These are phyloP conservation scores for Channallabes apus DNA, from an alignment of 2,797 vertebrate genomes.

Conservation along the genomic window DNA sequence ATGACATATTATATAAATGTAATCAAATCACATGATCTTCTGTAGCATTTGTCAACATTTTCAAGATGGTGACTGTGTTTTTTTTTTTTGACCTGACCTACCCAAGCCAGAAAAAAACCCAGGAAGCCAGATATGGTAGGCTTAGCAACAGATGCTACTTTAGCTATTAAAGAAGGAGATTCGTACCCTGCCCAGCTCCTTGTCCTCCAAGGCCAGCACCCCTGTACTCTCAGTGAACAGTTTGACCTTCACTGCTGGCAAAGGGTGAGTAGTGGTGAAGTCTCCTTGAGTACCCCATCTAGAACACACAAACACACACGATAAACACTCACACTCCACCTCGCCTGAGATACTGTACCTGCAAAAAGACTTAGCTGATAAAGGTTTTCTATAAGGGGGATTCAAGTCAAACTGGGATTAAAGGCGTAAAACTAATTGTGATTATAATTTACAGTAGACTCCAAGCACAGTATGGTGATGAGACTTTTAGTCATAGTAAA, in stretches of 20 bases:
- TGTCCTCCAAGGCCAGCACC: slow-evolving; percentile 97
- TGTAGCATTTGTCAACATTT: background rate
- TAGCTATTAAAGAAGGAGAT: background rate
- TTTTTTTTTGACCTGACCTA: background rate
- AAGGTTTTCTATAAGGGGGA: background rate
- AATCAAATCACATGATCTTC: background rate
- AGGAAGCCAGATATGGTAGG: background rate
- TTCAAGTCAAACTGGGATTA: too few species aligned
- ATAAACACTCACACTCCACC: background rate
- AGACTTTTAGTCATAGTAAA: too few species aligned
- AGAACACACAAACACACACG: slow-evolving; percentile 60
- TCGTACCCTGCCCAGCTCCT: slow-evolving; percentile 95
- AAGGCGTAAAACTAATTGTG: too few species aligned
- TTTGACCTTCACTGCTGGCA: slow-evolving; percentile 98
- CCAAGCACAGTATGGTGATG: too few species aligned
- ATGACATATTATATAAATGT: background rate
- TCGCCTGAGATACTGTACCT: background rate
- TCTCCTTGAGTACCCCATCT: slow-evolving; percentile 99
- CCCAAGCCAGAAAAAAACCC: too few species aligned
- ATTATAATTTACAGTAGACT: too few species aligned
- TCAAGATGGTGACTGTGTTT: background rate
- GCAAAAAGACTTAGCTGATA: background rate
- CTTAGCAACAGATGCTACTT: background rate
- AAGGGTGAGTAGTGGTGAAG: slow-evolving; percentile 94
- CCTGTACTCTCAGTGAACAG: slow-evolving; percentile 98